Percentiles rank a stretch among this genome's conserved stretches.
phyloP scores from a whole-genome alignment of 1,140 invertebrate species.

The Atta texana region DNA sequence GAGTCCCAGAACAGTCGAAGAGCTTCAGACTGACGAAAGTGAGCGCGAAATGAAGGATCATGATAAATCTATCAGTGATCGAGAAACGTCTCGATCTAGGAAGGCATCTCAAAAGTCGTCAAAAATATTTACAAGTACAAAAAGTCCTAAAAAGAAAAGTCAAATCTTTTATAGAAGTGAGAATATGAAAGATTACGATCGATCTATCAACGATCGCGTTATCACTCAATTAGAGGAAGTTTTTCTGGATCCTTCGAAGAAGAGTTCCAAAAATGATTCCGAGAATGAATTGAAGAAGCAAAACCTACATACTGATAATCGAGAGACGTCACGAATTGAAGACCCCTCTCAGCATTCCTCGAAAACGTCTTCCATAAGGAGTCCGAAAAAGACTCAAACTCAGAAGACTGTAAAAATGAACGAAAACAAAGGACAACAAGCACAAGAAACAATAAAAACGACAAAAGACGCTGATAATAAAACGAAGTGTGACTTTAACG shows the following conservation, averaged over 20 bases:
- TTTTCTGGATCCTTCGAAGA: constrained; percentile 33
- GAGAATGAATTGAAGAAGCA: constrained; percentile 41
- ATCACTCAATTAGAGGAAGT: constrained; percentile 41
- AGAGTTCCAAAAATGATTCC: background rate
- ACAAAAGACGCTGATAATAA: background rate
- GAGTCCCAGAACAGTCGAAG: constrained; percentile 10
- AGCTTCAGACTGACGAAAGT: background rate
- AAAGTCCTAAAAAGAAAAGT: constrained; percentile 42
- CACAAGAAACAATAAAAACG: constrained; percentile 15
- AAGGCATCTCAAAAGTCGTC: constrained; percentile 34
- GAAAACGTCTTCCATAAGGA: constrained; percentile 37
- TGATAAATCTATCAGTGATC: constrained; percentile 23
- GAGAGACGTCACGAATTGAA: constrained; percentile 4
- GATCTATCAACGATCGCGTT: constrained; percentile 44
- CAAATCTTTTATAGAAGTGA: constrained; percentile 24
- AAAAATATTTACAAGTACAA: constrained; percentile 8
- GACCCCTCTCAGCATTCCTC: constrained; percentile 10
- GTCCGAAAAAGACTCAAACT: constrained; percentile 8
- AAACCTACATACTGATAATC: constrained; percentile 15
- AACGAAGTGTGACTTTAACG: constrained; percentile 53
- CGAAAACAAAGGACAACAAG: background rate
- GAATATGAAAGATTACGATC: constrained; percentile 32
- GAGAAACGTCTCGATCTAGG: background rate
- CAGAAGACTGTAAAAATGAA: constrained; percentile 21
- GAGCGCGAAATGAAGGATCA: constrained; percentile 14